Conservation (phyloP, 1,140 invertebrate species). For the Telenomus remus region DNA sequence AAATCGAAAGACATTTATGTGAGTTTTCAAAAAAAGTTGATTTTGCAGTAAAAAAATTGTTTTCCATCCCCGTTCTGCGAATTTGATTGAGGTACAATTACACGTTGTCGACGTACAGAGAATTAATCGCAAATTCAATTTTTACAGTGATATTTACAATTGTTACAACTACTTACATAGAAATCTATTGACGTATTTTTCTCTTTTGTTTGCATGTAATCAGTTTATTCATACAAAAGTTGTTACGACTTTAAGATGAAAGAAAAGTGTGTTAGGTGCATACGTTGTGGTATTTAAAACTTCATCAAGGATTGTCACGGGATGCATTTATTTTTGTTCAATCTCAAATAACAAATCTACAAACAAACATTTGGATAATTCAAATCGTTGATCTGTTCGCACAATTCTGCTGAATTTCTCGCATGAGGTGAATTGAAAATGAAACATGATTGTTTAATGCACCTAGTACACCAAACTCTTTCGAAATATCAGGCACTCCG, state of each 20-base stretch:
- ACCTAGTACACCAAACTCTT: slow-evolving; percentile 60
- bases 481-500: slow-evolving; percentile 70
- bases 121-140: slow-evolving; percentile 51
- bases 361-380: too few species aligned
- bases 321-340: slow-evolving; percentile 14
- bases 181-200: slow-evolving; percentile 62
- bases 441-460: slow-evolving; percentile 27
- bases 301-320: slow-evolving; percentile 44
- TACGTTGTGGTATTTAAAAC: slow-evolving; percentile 8
- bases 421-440: not conserved
- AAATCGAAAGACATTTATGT: too few species aligned
- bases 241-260: slow-evolving; percentile 59
- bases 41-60: not conserved
- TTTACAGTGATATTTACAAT: slow-evolving; percentile 64
- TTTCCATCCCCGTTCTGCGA: slow-evolving; percentile 17
- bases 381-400: too few species aligned
- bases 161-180: slow-evolving; percentile 58
- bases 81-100: slow-evolving; percentile 40
- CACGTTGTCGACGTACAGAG: slow-evolving; percentile 48
- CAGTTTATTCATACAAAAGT: slow-evolving; percentile 60
- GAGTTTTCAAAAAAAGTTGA: too few species aligned
- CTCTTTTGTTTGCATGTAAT: slow-evolving; percentile 52
- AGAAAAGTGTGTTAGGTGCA: slow-evolving; percentile 52
- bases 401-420: too few species aligned
- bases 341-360: not conserved